Evolutionary conservation across 1,140 invertebrate genomes (phyloP).

Genomic region (Plodia interpunctella): DNA sequence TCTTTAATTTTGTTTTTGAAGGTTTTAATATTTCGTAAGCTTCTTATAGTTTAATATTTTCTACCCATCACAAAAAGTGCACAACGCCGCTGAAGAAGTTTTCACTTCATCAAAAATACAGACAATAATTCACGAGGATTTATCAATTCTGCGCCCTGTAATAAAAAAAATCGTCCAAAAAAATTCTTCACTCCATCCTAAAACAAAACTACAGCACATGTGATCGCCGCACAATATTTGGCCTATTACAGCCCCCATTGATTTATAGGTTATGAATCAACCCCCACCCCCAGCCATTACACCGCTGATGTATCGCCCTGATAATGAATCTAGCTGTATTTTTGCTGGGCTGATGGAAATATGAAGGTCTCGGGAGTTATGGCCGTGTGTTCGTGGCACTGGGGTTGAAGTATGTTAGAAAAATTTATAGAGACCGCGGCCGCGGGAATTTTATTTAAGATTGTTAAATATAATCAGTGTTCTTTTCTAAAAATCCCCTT

Average conservation of each 20-base stretch:
- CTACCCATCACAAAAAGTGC: no score
- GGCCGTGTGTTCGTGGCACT: constrained; percentile 28
- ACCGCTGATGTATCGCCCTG: constrained; percentile 60
- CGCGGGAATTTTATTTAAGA: no score
- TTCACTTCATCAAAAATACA: no score
- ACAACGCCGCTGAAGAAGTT: no score
- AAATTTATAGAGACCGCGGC: no score
- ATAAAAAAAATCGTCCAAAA: constrained; percentile 5
- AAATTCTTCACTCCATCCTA: constrained; percentile 10
- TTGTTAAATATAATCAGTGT: no score
- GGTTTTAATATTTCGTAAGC: no score
- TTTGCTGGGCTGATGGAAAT: constrained; percentile 64
- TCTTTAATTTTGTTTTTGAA: no score
- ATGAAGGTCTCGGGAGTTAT: constrained; percentile 56
- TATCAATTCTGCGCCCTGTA: no score
- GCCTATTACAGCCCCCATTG: constrained; percentile 64
- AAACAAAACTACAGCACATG: constrained; percentile 8
- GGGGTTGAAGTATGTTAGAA: neutral
- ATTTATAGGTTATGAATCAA: constrained; percentile 75
- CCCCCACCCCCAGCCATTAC: constrained; percentile 47
- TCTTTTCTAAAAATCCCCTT: neutral
- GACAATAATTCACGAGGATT: no score
- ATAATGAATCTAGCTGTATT: constrained; percentile 72
- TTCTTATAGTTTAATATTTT: no score
- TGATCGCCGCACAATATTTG: constrained; percentile 49